Percentiles rank a stretch among this genome's conserved stretches.
These are phyloP conservation scores for Drosophila nr. medialis DNA, from an alignment of 2,888 invertebrate genomes.

Conservation along the genomic window DNA sequence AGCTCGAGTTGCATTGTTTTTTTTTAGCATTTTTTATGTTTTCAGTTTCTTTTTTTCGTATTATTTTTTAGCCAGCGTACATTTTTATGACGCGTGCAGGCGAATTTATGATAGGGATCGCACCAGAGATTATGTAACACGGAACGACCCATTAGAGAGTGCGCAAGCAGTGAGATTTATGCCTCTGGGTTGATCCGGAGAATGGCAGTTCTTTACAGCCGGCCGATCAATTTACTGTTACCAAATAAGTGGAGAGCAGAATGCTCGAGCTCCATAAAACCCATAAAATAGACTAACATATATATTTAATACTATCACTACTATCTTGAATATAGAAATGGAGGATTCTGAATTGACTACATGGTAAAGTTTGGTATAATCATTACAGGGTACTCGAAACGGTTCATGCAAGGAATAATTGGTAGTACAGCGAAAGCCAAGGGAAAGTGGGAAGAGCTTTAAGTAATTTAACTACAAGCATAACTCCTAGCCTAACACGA, in stretches of 20 bases:
- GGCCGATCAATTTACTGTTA: not conserved
- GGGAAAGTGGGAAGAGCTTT: too few species aligned
- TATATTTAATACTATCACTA: not conserved
- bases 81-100: conserved; percentile 41
- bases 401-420: too few species aligned
- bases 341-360: too few species aligned
- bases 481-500: too few species aligned
- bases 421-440: too few species aligned
- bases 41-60: not conserved
- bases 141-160: not conserved
- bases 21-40: conserved; percentile 8
- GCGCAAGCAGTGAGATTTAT: not conserved
- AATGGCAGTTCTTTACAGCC: not conserved
- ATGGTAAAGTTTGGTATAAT: too few species aligned
- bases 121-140: conserved; percentile 22
- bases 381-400: too few species aligned
- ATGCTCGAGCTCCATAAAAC: not conserved
- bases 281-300: not conserved
- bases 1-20: conserved; percentile 24
- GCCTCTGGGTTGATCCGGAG: conserved; percentile 5
- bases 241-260: not conserved
- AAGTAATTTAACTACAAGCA: too few species aligned
- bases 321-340: too few species aligned
- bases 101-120: conserved; percentile 38
- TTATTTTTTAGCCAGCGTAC: conserved; percentile 3